Evolutionary conservation across 1,140 invertebrate species (phyloP), one percentile per base, ranked within the genome.

Genomic region (Bactericera cockerelli): DNA sequence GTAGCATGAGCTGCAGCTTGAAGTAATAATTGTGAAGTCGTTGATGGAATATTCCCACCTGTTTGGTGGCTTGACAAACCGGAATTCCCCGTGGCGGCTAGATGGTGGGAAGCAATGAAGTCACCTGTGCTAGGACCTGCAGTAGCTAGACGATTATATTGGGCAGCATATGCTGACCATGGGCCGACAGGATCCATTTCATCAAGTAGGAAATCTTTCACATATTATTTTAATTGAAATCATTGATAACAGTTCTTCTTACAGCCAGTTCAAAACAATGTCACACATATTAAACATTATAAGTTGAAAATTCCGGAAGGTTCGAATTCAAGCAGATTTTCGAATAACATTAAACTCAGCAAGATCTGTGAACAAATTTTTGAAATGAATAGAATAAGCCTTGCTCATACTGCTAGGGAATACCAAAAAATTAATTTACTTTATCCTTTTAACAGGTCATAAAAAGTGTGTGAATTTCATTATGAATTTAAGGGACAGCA

Each of bases 101-200:
- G 70, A 66, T 81, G 79, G 71, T 82, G 81, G 69, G 80, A 78
- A 70, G 42, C 42, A 49, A 49, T 49, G 42, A 82, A 77, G 64
- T 83, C 79, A 61, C 77, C 75, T 67, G 71, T 74, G 65, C 77
- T 69, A 65, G 77, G 75, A 67, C 75, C 74, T 55, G 77, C 75
- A 61, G 76, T 75, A 25, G 77, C 73, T 69, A 85, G 71, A 64
- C 82, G 79, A 73, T 84, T 84, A 76, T 84, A 84, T 55, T 81
- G 80, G 66, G 81, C 75, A 69, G 77, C 76, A 70, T 63, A 64
- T 24, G 64, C 63, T 55, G 77, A 79, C 83, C 83, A 86, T 75
- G 83, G 81, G 75, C 81, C 82, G 72, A 82, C 81, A 69, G 83
- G 82, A 81, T 86, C 83, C 82, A 86, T 86, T 26, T 26, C 59